These are phyloP conservation scores for Trissonchulus sp. DNA, from an alignment of 2,888 invertebrate genomes.

Conservation along the genomic window DNA sequence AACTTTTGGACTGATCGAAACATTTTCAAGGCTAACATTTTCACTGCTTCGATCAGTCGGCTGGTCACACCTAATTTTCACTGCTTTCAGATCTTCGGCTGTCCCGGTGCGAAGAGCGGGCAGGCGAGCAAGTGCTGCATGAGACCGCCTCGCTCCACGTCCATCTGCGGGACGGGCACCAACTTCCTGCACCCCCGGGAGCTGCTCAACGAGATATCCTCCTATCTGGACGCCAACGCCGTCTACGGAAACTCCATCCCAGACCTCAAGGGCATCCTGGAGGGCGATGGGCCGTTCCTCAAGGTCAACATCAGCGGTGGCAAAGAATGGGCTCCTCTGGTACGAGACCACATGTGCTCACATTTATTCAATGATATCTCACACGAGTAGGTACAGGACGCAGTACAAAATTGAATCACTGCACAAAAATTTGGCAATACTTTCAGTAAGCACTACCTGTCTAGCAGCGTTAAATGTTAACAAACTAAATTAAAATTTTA, in stretches of 20 bases:
- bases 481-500: too few relatives aligned
- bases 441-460: too few relatives aligned
- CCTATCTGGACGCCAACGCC: conserved; percentile 1
- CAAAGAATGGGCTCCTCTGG: background rate
- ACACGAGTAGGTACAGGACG: too few relatives aligned
- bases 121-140: conserved; percentile 6
- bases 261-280: background rate
- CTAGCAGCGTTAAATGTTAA: too few relatives aligned
- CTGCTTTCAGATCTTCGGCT: background rate
- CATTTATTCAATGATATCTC: too few relatives aligned
- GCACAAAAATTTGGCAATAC: too few relatives aligned
- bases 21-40: too few relatives aligned
- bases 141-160: conserved; percentile 9
- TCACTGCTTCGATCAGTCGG: too few relatives aligned
- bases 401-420: too few relatives aligned
- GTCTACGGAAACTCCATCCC: conserved; percentile 21
- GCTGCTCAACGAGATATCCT: conserved; percentile 4
- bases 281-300: conserved; percentile 13
- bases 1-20: too few relatives aligned
- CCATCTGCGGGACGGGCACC: conserved; percentile 24
- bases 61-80: too few relatives aligned
- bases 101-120: background rate
- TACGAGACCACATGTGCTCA: too few relatives aligned
- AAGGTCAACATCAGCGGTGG: background rate
- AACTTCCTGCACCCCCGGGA: background rate